Evolutionary conservation across 1,140 invertebrate species (phyloP), one percentile per base, ranked within the genome.

Genomic region (Eufriesea mexicana): DNA sequence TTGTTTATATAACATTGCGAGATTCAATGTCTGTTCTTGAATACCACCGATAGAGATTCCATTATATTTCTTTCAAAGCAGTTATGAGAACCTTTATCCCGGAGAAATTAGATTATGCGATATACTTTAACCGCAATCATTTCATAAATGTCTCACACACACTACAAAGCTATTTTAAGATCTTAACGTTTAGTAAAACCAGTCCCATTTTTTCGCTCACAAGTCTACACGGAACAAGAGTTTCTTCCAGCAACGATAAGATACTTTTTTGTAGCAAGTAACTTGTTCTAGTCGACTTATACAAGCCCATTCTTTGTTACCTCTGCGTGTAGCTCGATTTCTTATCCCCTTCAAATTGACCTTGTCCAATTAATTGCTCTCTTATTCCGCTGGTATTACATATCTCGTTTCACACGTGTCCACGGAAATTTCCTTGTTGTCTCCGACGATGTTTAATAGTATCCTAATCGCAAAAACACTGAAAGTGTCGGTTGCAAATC

Each of bases 361-460:
- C 72, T 74, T 59, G 72, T 47, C 55, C 55, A 45, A 59, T 74
- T 74, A 74, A 74, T 74, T 59, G 45, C 55, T 74, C 42, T 47
- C 25, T 59, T 59, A 59, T 9, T 51, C 18, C 18, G 18, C 35
- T 45, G 45, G 14, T 59, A 74, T 47, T 59, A 73, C n/a, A 28
- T 35, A 9, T 51, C 42, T 71, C 47, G 45, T 51, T 42, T 71
- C 47, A 51, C 68, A 28, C 68, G 68, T 71, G 45, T 71, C 16
- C 42, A 18, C 10, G 47, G 55, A 10, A 74, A 74, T 61, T 47
- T 10, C 18, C 2, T 20, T 47, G 51, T 28, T 35, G n/a, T 51
- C n/a, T 14, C 2, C 0, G 6, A 18, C 23, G 35, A 51, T 20
- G 0, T 18, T 2, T 35, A 35, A 35, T 35, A 35, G 4, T 35